phyloP scores from a whole-genome alignment of 2,888 invertebrate species.

The Mythimna loreyi region DNA sequence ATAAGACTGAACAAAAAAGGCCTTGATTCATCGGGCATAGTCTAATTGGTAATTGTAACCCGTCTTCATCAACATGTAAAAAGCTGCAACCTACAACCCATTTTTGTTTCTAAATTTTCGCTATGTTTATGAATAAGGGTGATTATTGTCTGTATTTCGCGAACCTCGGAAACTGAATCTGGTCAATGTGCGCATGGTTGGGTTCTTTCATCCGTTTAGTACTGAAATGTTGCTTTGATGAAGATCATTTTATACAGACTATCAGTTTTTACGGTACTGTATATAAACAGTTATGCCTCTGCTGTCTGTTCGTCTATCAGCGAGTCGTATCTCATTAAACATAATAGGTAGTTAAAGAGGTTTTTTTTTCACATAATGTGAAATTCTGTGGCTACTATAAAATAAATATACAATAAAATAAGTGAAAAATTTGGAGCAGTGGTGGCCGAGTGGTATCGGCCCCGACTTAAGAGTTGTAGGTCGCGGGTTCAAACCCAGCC shows the following conservation, averaged over 20 bases:
- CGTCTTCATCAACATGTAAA: background rate
- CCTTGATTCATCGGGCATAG: background rate
- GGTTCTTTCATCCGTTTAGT: conserved; percentile 44
- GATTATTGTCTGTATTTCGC: conserved; percentile 28
- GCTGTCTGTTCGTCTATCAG: no score
- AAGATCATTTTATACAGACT: background rate
- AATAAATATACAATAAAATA: no score
- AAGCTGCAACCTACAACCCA: background rate
- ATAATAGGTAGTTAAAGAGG: no score
- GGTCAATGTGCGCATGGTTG: conserved; percentile 47
- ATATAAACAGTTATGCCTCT: no score
- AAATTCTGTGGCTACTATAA: no score
- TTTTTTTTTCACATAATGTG: no score
- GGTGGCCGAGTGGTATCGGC: no score
- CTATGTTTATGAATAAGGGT: conserved; percentile 33
- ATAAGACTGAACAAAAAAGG: background rate
- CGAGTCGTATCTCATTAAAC: no score
- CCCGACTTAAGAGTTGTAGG: no score
- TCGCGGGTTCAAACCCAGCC: no score
- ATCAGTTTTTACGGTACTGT: conserved; percentile 9
- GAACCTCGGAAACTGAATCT: conserved; percentile 27
- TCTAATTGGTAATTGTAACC: background rate
- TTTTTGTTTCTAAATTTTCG: background rate
- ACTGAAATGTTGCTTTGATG: conserved; percentile 31
- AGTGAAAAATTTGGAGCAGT: no score